Evolutionary conservation across 2,888 invertebrate species (phyloP).

Genomic region (Xanthia togata): DNA sequence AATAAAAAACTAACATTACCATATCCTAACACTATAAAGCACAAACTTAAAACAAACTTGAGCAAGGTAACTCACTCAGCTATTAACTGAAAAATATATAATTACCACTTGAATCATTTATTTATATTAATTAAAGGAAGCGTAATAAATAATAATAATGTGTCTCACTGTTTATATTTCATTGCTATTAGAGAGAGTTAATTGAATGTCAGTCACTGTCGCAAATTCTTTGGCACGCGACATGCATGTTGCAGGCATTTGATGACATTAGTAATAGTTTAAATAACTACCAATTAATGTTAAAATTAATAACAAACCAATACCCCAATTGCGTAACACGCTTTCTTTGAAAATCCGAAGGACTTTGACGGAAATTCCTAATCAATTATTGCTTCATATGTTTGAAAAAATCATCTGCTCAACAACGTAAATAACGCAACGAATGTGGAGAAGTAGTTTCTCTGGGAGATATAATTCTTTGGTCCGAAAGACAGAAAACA

Average conservation of each 20-base stretch:
- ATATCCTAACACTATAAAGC: neutral
- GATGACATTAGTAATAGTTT: neutral
- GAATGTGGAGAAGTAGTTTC: neutral
- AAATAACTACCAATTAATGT: neutral
- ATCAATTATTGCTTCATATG: neutral
- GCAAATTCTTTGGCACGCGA: constrained; percentile 54
- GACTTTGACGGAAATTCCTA: neutral
- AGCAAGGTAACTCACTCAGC: neutral
- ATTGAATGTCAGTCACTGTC: constrained; percentile 64
- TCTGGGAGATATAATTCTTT: neutral
- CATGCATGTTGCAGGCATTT: constrained; percentile 1
- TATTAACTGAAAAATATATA: neutral
- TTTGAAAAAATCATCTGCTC: neutral
- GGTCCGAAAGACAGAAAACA: neutral
- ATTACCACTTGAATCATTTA: constrained; percentile 38
- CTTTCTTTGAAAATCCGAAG: neutral
- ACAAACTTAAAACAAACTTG: too few relatives aligned
- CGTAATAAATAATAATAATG: constrained; percentile 11
- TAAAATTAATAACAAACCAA: neutral
- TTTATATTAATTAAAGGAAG: constrained; percentile 62
- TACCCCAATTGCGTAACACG: neutral
- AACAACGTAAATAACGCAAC: neutral
- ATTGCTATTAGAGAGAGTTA: constrained; percentile 54
- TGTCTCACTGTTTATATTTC: constrained; percentile 13
- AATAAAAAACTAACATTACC: neutral